These are phyloP conservation scores for Synergus japonicus DNA, from an alignment of 2,888 invertebrate species.

Conservation along the genomic window DNA sequence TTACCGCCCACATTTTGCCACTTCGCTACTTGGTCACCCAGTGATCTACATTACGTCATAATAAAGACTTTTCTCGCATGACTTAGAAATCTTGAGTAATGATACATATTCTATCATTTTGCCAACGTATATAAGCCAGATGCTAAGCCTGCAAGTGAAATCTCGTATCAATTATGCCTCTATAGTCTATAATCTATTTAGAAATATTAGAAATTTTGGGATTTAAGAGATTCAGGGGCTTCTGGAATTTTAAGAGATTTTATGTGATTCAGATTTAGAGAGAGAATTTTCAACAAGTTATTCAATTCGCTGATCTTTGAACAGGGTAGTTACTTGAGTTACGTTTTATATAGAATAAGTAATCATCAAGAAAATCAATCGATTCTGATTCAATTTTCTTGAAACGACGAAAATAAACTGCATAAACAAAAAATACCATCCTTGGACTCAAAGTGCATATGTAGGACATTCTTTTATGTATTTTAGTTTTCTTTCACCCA, in stretches of 20 bases:
- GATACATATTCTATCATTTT: not conserved
- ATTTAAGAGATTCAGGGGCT: no score
- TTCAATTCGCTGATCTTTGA: not conserved
- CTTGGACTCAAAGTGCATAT: not conserved
- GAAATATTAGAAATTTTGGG: no score
- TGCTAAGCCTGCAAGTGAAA: not conserved
- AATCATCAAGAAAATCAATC: no score
- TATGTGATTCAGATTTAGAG: no score
- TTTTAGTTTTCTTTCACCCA: not conserved
- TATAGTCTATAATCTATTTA: no score
- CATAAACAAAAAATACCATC: not conserved
- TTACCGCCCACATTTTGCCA: constrained; percentile 48
- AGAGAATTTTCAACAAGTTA: not conserved
- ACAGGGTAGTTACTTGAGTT: not conserved
- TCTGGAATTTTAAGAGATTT: no score
- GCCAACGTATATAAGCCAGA: not conserved
- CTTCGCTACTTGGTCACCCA: constrained; percentile 53
- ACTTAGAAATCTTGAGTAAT: not conserved
- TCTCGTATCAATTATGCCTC: not conserved
- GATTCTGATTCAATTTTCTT: no score
- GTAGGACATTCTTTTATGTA: not conserved
- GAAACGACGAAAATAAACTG: no score
- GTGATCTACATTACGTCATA: constrained; percentile 53
- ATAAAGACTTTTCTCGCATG: constrained; percentile 45
- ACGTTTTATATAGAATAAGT: no score